phyloP scores from a whole-genome alignment of 2,888 invertebrate species.

The Pherbina coryleti region DNA sequence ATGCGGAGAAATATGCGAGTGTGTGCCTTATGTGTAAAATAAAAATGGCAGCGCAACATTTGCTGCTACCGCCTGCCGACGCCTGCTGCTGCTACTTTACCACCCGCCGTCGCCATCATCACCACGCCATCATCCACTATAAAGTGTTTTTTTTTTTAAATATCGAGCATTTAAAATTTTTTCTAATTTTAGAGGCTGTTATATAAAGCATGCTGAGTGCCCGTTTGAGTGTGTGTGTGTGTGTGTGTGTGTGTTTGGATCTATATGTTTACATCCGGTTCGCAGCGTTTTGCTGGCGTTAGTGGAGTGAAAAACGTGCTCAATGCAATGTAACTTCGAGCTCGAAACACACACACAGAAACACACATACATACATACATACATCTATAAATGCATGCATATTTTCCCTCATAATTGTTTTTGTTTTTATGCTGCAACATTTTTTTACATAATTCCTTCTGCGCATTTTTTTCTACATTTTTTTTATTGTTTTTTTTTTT shows the following conservation, averaged over 20 bases:
- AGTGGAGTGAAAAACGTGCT: not conserved
- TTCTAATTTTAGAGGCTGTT: not conserved
- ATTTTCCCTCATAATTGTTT: not conserved
- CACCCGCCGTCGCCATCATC: not conserved
- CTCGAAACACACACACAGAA: conserved; percentile 35
- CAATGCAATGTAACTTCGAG: not conserved
- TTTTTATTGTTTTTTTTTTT: conserved; percentile 11
- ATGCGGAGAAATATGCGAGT: conserved; percentile 29
- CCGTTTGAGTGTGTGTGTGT: conserved; percentile 25
- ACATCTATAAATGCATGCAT: not conserved
- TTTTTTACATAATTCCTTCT: not conserved
- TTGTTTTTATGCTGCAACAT: conserved; percentile 13
- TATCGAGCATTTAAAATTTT: not conserved
- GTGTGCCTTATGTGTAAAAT: conserved; percentile 37
- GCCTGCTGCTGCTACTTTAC: not conserved
- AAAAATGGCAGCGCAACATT: conserved; percentile 45
- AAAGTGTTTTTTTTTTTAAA: too few relatives aligned
- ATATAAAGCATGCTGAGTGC: not conserved
- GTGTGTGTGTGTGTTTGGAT: conserved; percentile 12
- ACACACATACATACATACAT: conserved; percentile 27
- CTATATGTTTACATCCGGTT: conserved; percentile 3
- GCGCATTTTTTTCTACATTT: not conserved
- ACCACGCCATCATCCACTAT: too few relatives aligned
- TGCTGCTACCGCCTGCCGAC: not conserved
- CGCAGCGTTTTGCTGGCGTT: not conserved